phyloP scores from a whole-genome alignment of 2,113 vertebrate species.

The Illadopsis cleaveri region DNA sequence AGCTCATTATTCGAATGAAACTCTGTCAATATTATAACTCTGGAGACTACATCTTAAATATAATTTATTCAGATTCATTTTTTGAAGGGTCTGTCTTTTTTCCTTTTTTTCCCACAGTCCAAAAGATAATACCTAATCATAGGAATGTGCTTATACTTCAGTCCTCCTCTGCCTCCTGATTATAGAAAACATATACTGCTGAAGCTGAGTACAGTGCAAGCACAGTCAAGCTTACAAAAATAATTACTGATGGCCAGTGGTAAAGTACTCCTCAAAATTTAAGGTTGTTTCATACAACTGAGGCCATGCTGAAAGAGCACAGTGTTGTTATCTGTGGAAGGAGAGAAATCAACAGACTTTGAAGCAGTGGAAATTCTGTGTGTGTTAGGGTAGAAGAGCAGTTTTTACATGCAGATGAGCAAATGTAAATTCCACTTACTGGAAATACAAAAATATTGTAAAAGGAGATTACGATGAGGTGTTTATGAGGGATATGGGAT shows the following conservation, averaged over 20 bases:
- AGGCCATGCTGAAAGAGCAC: constrained; percentile 37
- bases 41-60: neutral
- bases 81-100: neutral
- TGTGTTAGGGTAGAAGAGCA: constrained; percentile 37
- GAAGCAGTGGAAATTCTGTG: constrained; percentile 48
- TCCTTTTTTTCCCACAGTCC: neutral
- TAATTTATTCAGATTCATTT: neutral
- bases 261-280: constrained; percentile 33
- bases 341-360: constrained; percentile 57
- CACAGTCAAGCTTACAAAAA: constrained; percentile 1
- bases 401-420: constrained; percentile 55
- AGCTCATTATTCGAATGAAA: neutral
- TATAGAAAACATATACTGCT: neutral
- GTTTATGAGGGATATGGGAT: constrained; percentile 43
- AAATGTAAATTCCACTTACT: constrained; percentile 43
- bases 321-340: constrained; percentile 45
- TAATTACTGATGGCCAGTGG: neutral
- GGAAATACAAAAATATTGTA: constrained; percentile 41
- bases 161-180: neutral
- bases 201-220: neutral
- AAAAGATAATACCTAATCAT: neutral
- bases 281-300: constrained; percentile 27
- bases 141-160: neutral
- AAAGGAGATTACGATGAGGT: constrained; percentile 42
- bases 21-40: neutral